Evolutionary conservation across 2,113 vertebrate species (phyloP).

Genomic region (Garra rufa): DNA sequence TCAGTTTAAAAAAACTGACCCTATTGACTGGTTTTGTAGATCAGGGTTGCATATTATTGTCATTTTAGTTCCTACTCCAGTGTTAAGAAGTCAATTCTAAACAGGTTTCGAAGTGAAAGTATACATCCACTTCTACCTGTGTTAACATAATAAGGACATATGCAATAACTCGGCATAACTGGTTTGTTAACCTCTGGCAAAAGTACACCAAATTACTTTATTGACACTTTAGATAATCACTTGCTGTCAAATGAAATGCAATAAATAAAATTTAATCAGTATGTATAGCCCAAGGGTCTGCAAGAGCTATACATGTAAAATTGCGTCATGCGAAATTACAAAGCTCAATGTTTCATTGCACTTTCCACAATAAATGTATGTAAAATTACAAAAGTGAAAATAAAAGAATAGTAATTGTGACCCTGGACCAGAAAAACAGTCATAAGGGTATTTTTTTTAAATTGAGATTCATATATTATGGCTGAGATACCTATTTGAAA

Average conservation of each 20-base stretch:
- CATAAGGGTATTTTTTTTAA: too few species aligned
- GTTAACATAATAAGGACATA: not conserved
- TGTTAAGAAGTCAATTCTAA: slow-evolving; percentile 20
- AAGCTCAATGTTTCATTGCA: not conserved
- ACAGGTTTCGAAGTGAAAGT: slow-evolving; percentile 20
- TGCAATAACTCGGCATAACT: not conserved
- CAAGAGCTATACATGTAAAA: not conserved
- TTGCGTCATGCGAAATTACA: not conserved
- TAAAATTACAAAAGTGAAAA: not conserved
- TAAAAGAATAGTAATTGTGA: too few species aligned
- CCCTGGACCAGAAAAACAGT: too few species aligned
- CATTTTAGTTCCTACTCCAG: not conserved
- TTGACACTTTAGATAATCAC: not conserved
- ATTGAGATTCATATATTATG: too few species aligned
- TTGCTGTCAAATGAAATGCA: not conserved
- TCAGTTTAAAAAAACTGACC: too few species aligned
- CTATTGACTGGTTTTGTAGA: too few species aligned
- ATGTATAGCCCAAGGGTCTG: not conserved
- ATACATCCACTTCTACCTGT: not conserved
- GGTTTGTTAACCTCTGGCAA: not conserved
- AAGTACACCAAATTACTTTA: not conserved
- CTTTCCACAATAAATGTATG: not conserved
- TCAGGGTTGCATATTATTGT: too few species aligned
- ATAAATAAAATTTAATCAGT: not conserved
- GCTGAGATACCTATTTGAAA: too few species aligned